Conservation (phyloP, 2,113 vertebrate genomes). For the Nettapus auritus region DNA sequence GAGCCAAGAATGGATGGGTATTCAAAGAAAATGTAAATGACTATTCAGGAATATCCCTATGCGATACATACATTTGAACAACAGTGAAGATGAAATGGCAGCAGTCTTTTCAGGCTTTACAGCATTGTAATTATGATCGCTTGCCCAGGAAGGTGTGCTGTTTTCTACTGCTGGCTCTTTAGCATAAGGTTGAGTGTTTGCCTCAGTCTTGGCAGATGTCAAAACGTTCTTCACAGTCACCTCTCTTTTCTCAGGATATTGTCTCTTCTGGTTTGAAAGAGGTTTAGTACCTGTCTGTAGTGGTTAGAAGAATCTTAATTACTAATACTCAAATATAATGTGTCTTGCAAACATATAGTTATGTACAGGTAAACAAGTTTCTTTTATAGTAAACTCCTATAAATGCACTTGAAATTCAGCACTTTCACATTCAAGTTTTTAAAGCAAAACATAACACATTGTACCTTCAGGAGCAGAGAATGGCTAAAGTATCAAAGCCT, state of each 20-base stretch:
- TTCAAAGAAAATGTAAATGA: conserved; percentile 49
- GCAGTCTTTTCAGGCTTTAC: conserved; percentile 92
- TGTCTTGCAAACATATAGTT: not conserved
- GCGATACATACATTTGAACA: conserved; percentile 96
- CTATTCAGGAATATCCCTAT: conserved; percentile 79
- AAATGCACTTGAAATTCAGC: not conserved
- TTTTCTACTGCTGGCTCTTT: conserved; percentile 79
- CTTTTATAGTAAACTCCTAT: not conserved
- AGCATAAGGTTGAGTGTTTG: conserved; percentile 35
- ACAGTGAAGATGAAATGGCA: conserved; percentile 85
- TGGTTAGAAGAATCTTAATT: conserved; percentile 34
- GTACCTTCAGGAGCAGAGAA: not conserved
- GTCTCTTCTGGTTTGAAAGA: conserved; percentile 78
- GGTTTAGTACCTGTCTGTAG: conserved; percentile 69
- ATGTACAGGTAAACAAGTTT: rapidly evolving
- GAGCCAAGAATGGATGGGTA: conserved; percentile 49
- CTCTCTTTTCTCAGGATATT: conserved; percentile 75
- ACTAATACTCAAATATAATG: not conserved
- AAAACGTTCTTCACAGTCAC: conserved; percentile 61
- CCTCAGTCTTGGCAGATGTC: conserved; percentile 61
- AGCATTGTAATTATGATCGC: conserved; percentile 92
- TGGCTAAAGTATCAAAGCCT: not conserved
- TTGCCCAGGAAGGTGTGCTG: conserved; percentile 81
- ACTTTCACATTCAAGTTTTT: not conserved
- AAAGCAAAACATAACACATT: not conserved